These are phyloP conservation scores for Caenorhabditis sinica DNA, from an alignment of 2,888 invertebrate genomes.

Conservation along the genomic window DNA sequence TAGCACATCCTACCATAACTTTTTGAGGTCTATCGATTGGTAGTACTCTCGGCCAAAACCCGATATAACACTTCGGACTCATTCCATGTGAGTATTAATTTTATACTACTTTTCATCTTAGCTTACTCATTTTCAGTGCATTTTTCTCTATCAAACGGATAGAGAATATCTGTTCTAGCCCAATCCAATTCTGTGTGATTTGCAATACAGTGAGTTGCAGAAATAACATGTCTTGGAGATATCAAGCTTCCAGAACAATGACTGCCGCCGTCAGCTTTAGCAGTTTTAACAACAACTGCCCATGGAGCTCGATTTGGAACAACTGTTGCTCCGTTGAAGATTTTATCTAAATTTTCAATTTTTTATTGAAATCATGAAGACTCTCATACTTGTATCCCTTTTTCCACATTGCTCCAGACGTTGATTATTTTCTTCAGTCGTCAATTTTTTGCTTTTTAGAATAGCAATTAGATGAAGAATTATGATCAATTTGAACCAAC, in stretches of 20 bases:
- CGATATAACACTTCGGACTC: no score
- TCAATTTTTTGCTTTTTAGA: slow-evolving; percentile 24
- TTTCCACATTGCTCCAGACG: slow-evolving; percentile 33
- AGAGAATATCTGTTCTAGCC: neutral
- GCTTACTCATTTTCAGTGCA: slow-evolving; percentile 11
- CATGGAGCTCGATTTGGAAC: slow-evolving; percentile 8
- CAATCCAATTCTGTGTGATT: neutral
- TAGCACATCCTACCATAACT: no score
- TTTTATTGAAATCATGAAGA: neutral
- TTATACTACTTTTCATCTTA: no score
- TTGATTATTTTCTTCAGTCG: slow-evolving; percentile 22
- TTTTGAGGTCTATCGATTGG: no score
- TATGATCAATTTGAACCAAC: slow-evolving; percentile 1
- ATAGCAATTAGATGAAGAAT: slow-evolving; percentile 18
- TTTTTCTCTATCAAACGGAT: neutral
- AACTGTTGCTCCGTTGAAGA: slow-evolving; percentile 1
- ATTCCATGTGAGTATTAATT: no score
- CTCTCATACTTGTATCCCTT: neutral
- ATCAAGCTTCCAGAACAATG: slow-evolving; percentile 16
- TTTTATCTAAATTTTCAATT: slow-evolving; percentile 19
- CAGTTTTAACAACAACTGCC: neutral
- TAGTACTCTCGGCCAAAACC: no score
- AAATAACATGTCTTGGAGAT: slow-evolving; percentile 23
- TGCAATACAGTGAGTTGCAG: slow-evolving; percentile 24
- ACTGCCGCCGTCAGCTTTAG: neutral